phyloP scores from a whole-genome alignment of 2,797 vertebrate genomes.

The Amblyraja radiata region DNA sequence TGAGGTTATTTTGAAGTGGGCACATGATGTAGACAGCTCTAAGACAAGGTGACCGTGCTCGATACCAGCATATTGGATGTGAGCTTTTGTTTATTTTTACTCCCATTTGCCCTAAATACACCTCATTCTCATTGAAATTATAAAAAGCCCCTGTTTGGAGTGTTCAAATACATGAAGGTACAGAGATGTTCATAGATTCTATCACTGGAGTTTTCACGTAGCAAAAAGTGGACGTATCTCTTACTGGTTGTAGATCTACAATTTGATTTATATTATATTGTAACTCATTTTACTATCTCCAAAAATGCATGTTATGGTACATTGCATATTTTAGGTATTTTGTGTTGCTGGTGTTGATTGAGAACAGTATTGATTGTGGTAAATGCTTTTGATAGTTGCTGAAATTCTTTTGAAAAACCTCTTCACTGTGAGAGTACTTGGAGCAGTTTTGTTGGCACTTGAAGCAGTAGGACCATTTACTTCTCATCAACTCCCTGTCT shows the following conservation, averaged over 20 bases:
- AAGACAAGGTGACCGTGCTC: too few relatives aligned
- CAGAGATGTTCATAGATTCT: neutral
- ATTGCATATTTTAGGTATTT: neutral
- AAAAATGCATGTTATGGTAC: too few relatives aligned
- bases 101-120: too few relatives aligned
- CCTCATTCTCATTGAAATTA: neutral
- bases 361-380: neutral
- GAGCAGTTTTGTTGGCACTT: neutral
- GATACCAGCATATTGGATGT: too few relatives aligned
- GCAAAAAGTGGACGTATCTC: neutral
- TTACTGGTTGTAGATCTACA: neutral
- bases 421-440: neutral
- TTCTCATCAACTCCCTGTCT: neutral
- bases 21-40: too few relatives aligned
- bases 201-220: neutral
- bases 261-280: neutral
- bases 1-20: too few relatives aligned
- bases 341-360: neutral
- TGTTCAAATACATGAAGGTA: neutral
- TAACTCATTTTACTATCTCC: neutral
- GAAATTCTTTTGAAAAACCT: neutral
- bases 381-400: neutral
- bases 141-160: neutral
- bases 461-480: neutral
- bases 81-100: too few relatives aligned